Evolutionary conservation across 2,797 vertebrate species (phyloP).

Genomic region (Syngnathus rostellatus): DNA sequence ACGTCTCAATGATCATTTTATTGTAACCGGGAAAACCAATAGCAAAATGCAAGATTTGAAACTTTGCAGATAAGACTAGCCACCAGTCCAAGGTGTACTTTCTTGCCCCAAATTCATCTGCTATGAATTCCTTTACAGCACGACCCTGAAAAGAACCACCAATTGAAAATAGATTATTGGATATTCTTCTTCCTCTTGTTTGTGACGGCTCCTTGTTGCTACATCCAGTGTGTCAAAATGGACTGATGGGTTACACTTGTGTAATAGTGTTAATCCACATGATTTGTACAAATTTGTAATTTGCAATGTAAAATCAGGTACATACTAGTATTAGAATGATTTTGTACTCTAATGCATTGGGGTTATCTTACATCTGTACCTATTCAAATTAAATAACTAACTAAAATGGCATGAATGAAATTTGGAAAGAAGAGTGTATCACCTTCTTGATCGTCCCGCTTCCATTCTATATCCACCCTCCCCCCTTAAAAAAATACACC

Average conservation of each 20-base stretch:
- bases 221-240: not conserved
- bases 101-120: not conserved
- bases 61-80: too few relatives aligned
- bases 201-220: not conserved
- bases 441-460: not conserved
- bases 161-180: not conserved
- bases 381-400: too few relatives aligned
- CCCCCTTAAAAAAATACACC: not conserved
- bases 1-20: too few relatives aligned
- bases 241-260: not conserved
- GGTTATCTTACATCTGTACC: not conserved
- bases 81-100: too few relatives aligned
- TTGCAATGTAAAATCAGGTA: not conserved
- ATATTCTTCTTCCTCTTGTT: not conserved
- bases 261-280: not conserved
- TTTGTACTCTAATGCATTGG: not conserved
- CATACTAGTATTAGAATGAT: not conserved
- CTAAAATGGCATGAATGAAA: not conserved
- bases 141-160: not conserved
- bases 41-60: too few relatives aligned
- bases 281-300: not conserved
- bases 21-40: too few relatives aligned
- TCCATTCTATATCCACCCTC: not conserved
- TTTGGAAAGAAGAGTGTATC: not conserved
- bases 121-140: not conserved